Conservation (phyloP, 1,140 invertebrate species). For the Hermatobates lingyangjiaoensis region DNA sequence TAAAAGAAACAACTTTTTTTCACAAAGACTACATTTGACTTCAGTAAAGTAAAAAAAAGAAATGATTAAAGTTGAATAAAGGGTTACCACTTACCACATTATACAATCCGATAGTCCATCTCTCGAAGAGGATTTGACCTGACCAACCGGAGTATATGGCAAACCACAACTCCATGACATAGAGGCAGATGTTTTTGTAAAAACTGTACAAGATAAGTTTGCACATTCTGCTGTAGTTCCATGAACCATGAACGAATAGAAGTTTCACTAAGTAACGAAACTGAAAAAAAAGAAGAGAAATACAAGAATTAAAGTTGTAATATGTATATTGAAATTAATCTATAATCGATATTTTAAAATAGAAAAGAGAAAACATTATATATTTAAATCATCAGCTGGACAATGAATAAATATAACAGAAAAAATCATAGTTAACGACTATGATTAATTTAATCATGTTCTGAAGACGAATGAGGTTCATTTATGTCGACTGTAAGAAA, state of each 20-base stretch:
- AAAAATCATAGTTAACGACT: too few relatives aligned
- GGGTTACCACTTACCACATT: conserved; percentile 52
- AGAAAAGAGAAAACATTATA: too few relatives aligned
- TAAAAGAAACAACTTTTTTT: too few relatives aligned
- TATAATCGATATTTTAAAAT: too few relatives aligned
- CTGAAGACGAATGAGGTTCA: too few relatives aligned
- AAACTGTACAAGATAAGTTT: conserved; percentile 98
- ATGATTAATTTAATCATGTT: too few relatives aligned
- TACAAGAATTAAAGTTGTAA: too few relatives aligned
- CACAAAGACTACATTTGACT: background rate
- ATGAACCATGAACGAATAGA: conserved; percentile 92
- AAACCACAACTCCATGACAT: conserved; percentile 98
- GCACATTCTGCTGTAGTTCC: conserved; percentile 93
- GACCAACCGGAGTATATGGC: conserved; percentile 95
- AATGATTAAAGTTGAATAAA: conserved; percentile 2
- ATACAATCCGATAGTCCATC: conserved; percentile 95
- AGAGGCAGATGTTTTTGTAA: conserved; percentile 98
- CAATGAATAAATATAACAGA: too few relatives aligned
- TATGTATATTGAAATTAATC: too few relatives aligned
- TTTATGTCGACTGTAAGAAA: too few relatives aligned
- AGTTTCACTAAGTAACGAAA: conserved; percentile 79
- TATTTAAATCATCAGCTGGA: too few relatives aligned
- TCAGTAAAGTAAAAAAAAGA: background rate
- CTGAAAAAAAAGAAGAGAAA: conserved; percentile 36
- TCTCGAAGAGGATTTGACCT: conserved; percentile 93